Evolutionary conservation across 2,113 vertebrate genomes (phyloP).

Genomic region (Bucco capensis): DNA sequence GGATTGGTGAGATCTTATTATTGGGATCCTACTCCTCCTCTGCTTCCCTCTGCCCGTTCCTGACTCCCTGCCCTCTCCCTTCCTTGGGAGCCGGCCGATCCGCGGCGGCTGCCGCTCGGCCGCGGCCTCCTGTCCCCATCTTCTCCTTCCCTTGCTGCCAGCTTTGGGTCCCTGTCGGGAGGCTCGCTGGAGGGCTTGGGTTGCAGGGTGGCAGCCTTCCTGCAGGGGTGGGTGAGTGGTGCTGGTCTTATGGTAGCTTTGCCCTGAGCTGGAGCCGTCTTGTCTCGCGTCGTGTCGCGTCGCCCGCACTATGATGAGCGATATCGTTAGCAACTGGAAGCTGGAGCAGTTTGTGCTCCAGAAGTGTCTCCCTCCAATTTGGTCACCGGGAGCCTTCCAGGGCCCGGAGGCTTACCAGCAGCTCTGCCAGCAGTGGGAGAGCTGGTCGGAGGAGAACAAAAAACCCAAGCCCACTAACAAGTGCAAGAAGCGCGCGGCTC

Average conservation of each 20-base stretch:
- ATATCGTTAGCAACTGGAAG: conserved; percentile 53
- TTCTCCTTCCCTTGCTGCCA: not conserved
- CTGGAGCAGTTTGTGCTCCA: conserved; percentile 65
- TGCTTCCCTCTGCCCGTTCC: not conserved
- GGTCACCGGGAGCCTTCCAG: conserved; percentile 46
- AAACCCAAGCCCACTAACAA: conserved; percentile 56
- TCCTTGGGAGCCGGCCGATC: not conserved
- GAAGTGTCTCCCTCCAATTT: conserved; percentile 45
- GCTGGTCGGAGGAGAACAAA: conserved; percentile 49
- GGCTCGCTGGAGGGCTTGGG: fast-evolving
- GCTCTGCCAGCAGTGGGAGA: conserved; percentile 64
- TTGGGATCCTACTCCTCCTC: not conserved
- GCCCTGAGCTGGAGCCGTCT: not conserved
- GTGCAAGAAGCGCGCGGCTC: conserved; percentile 52
- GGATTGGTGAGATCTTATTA: conserved; percentile 64
- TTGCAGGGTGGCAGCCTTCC: not conserved
- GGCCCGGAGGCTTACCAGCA: conserved; percentile 48
- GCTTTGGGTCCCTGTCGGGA: fast-evolving
- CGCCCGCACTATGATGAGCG: conserved; percentile 1
- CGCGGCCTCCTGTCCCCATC: fast-evolving
- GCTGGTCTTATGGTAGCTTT: conserved; percentile 1
- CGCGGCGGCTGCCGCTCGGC: fast-evolving
- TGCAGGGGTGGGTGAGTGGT: not conserved
- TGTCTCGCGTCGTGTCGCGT: not conserved
- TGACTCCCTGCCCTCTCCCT: not conserved